Evolutionary conservation across 2,113 vertebrate species (phyloP), one percentile per base, ranked within the genome.

Genomic region (Saguinus midas): DNA sequence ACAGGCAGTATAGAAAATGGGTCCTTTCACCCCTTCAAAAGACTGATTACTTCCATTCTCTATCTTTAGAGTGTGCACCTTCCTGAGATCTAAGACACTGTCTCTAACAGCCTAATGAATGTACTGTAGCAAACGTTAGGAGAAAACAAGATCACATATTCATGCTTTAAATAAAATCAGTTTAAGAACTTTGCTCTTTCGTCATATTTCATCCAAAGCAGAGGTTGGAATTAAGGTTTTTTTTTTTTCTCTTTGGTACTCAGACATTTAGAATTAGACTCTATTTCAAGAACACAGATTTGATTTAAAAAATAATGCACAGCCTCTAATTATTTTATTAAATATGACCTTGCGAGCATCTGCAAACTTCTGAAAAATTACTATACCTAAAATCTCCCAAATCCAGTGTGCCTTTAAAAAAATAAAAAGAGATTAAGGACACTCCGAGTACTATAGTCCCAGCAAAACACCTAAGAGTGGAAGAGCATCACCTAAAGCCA

Each of bases 401-500:
- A 91, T 76, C 45, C 29, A 58, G 2, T 76, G 14, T 58, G 17
- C 5, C 72, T 72, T 66, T 9, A 52, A 64, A 64, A 64, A 64
- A 64, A 12, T 27, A 29, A 27, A 14, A 8, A 48, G 80, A 95
- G 90, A 45, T 90, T 75, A 72, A n/a, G 87, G 84, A 87, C 73
- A 95, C 68, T 95, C 17, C 61, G 95, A 97, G 94, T 78, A 81
- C 40, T 48, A 70, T 0, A 3, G 93, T 81, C 91, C 92, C 87
- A 94, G 94, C 58, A 96, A 98, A 98, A 97, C 83, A 88, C 76
- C 2, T 92, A 79, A 81, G 80, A 95, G 29, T 73, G 48, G 73
- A 90, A 98, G 88, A 97, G 83, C 50, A 64, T 95, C 98, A 96
- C 75, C 97, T 94, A 98, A 97, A 97, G 94, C 92, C 75, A 96